A percentile compares a stretch with the other conserved stretches of the same genome.
phyloP scores from a whole-genome alignment of 1,140 invertebrate species.

The Heliconius himera region DNA sequence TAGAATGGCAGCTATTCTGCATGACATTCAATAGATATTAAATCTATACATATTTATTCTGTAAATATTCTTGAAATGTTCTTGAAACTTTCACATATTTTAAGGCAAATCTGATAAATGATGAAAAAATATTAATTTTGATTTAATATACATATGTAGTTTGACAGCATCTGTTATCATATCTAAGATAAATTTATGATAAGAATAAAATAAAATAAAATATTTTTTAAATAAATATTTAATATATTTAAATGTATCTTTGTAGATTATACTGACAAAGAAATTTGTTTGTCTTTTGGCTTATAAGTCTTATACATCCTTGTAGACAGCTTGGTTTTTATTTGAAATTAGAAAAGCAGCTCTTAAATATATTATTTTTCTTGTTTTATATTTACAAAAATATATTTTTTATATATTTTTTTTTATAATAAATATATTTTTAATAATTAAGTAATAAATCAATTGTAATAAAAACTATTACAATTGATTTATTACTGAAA shows the following conservation, averaged over 20 bases:
- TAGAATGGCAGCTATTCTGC: too few species aligned
- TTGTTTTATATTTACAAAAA: too few species aligned
- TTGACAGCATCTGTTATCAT: neutral
- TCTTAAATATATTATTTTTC: too few species aligned
- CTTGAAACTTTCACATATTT: too few species aligned
- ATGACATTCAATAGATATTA: too few species aligned
- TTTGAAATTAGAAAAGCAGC: neutral
- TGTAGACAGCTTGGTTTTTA: slow-evolving; percentile 2
- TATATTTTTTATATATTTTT: too few species aligned
- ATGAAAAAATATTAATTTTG: neutral
- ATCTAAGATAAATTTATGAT: neutral
- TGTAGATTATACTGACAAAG: neutral
- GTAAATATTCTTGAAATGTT: too few species aligned
- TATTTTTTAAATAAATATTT: neutral
- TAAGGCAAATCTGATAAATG: too few species aligned
- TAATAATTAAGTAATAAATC: too few species aligned
- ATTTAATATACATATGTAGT: too few species aligned
- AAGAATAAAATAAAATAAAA: neutral
- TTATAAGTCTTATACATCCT: neutral
- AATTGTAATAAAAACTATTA: neutral
- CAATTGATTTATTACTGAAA: neutral
- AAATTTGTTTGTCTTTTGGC: neutral
- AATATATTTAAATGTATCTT: neutral
- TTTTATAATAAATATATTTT: too few species aligned
- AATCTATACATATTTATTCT: too few species aligned